Conservation (phyloP, 2,797 vertebrate genomes). For the Tympanoctomys barrerae region DNA sequence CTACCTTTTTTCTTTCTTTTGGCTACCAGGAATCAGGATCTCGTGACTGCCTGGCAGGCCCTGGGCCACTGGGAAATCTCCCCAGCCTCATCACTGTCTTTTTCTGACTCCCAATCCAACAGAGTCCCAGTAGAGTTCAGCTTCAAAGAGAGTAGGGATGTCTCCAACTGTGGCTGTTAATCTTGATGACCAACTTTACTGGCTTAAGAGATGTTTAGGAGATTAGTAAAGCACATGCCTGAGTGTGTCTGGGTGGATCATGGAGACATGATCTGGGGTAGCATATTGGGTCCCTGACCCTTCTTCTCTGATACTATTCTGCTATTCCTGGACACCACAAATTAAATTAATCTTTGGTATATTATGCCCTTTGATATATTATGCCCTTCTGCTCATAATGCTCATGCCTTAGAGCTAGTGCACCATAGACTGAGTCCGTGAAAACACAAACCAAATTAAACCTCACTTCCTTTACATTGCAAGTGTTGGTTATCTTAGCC, state of each 20-base stretch:
- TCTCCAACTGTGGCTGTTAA: not conserved
- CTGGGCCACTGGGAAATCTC: too few relatives aligned
- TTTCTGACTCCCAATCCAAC: not conserved
- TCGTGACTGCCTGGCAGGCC: too few relatives aligned
- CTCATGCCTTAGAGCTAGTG: not conserved
- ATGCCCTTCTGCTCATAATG: not conserved
- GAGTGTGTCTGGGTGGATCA: not conserved
- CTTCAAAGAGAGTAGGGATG: not conserved
- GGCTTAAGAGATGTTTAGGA: not conserved
- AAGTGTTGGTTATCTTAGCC: not conserved
- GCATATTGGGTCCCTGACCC: not conserved
- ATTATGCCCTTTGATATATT: not conserved
- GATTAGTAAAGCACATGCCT: not conserved
- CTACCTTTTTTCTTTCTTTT: not conserved
- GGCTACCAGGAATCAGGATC: too few relatives aligned
- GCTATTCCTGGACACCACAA: not conserved
- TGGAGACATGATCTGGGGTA: not conserved
- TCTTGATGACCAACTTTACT: not conserved
- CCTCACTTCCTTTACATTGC: not conserved
- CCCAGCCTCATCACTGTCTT: too few relatives aligned
- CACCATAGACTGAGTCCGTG: not conserved
- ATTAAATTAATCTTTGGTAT: not conserved
- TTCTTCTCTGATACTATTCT: not conserved
- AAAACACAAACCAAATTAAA: not conserved
- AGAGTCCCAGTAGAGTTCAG: rapidly evolving